Evolutionary conservation across 2,888 invertebrate genomes (phyloP), one percentile per base, ranked within the genome.

Genomic region (Frankliniella intonsa): DNA sequence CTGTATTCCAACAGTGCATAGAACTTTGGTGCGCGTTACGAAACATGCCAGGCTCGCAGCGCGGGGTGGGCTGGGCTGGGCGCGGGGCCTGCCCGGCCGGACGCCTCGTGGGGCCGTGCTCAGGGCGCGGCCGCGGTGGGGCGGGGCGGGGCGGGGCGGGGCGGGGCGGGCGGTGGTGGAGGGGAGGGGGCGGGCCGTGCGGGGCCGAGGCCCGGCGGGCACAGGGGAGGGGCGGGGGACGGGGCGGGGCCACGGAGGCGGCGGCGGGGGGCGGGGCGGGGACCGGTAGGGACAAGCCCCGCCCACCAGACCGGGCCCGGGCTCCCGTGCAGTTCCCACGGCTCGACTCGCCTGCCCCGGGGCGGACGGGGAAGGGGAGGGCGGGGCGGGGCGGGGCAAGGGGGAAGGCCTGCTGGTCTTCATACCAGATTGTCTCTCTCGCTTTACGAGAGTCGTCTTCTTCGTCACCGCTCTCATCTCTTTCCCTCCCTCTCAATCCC

Each of bases 211-310:
- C 69, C 12, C 3, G 25, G 69, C 69, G 8, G 69, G 22, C 5
- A 14, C 38, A 38, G 17, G 55, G 55, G 14, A 17, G 17, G 55
- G 55, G 14, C 17, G 55, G 5, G 17, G 14, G 69, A 9, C 69
- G 9, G 69, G 69, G 22, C 69, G 25, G 69, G 69, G 22, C 25
- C 12, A 3, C 22, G 25, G 9, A 25, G 69, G n/a, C 22, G 25
- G 22, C 22, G 69, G n/a, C 8, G 0, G 89, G 87, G 87, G 87
- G 88, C 88, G 89, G 88, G 89, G 89, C 88, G 89, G 89, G 87
- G 86, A 86, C 86, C 87, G 87, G 86, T 86, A 87, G 87, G 85
- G 86, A 86, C 86, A 38, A 38, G 38, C 38, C 38, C 38, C 38
- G 38, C 38, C 38, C 38, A 38, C 38, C 38, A 38, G 38, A 38